Conservation (phyloP, 1,140 invertebrate genomes). For the Pentalonia nigronervosa region DNA sequence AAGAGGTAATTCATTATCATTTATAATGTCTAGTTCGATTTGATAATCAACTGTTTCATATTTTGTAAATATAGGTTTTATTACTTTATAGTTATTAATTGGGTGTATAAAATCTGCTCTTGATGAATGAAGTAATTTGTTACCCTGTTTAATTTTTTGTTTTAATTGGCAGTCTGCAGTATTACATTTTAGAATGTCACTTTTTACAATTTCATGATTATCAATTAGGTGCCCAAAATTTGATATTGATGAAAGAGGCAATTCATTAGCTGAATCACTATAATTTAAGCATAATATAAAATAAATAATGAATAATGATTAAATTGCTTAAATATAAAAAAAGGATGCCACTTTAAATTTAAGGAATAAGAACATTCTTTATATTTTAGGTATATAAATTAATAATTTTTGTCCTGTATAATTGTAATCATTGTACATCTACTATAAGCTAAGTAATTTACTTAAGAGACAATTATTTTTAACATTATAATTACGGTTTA, state of each 20-base stretch:
- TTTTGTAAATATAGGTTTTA: not conserved
- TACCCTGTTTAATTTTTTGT: not conserved
- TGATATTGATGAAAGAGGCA: not conserved
- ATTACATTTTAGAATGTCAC: not conserved
- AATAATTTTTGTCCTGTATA: too few relatives aligned
- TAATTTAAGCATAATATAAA: not conserved
- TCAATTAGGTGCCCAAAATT: not conserved
- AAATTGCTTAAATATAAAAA: not conserved
- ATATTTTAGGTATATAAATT: too few relatives aligned
- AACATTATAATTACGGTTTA: too few relatives aligned
- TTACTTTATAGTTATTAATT: not conserved
- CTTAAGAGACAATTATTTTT: too few relatives aligned
- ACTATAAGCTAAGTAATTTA: not conserved
- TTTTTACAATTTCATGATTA: not conserved
- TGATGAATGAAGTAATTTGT: not conserved
- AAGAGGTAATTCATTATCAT: not conserved
- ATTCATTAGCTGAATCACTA: not conserved
- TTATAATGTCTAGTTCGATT: not conserved
- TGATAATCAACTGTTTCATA: not conserved
- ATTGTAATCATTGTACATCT: not conserved
- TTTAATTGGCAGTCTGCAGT: not conserved
- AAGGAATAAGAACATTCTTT: not conserved
- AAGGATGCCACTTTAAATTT: not conserved
- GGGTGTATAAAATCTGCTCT: not conserved
- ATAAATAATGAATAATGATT: not conserved